These are phyloP conservation scores for Drosophila eohydei DNA, from an alignment of 2,888 invertebrate species.

Conservation along the genomic window DNA sequence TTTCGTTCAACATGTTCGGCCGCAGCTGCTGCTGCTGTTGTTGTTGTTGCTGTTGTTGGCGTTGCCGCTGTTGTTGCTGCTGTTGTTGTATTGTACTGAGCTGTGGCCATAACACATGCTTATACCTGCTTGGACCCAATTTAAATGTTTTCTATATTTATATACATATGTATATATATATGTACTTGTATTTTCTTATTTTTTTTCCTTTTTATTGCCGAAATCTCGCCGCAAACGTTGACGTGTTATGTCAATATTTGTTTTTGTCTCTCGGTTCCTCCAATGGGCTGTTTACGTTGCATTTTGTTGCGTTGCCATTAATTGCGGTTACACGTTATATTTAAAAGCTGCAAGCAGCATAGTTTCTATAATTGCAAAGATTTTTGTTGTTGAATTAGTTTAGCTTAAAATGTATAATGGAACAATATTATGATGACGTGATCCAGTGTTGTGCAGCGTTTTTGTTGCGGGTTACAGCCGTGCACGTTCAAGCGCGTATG, in stretches of 20 bases:
- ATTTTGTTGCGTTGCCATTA: constrained; percentile 24
- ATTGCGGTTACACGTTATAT: background rate
- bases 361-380: background rate
- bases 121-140: constrained; percentile 17
- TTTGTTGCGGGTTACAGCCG: rapidly evolving
- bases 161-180: background rate
- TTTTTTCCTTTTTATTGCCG: constrained; percentile 4
- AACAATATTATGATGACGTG: constrained; percentile 71
- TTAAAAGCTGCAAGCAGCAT: background rate
- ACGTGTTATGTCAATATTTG: constrained; percentile 77
- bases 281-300: constrained; percentile 18
- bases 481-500: constrained; percentile 24
- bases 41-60: constrained; percentile 18
- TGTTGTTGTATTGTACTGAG: constrained; percentile 44
- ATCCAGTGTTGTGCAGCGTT: constrained; percentile 49
- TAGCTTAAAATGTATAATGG: constrained; percentile 42
- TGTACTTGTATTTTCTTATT: background rate
- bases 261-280: constrained; percentile 26
- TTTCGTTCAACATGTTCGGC: constrained; percentile 45
- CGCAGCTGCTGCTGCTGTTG: constrained; percentile 10
- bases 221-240: constrained; percentile 59
- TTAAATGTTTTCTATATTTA: constrained; percentile 9
- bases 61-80: constrained; percentile 14
- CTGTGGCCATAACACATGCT: constrained; percentile 80
- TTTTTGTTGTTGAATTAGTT: constrained; percentile 23